Percentiles rank a stretch among this genome's conserved stretches.
Evolutionary conservation across 2,113 vertebrate genomes (phyloP).

Genomic region (Ammodytes dubius): DNA sequence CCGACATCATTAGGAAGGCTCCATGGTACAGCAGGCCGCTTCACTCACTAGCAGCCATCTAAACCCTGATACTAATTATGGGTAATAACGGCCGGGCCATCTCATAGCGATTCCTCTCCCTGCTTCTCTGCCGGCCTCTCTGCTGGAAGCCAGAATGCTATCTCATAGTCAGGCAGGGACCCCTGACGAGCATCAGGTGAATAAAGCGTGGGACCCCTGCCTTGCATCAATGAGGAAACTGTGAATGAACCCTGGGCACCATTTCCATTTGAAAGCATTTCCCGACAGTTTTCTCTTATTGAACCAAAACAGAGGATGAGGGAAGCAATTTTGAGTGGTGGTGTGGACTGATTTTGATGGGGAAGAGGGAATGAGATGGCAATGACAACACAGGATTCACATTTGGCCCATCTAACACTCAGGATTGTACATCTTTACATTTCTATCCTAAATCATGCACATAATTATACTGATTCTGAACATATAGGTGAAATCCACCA

Average conservation of each 20-base stretch:
- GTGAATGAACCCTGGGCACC: constrained; percentile 22
- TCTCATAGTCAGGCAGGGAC: constrained; percentile 63
- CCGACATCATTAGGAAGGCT: constrained; percentile 59
- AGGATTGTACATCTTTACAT: background rate
- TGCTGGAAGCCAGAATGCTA: constrained; percentile 62
- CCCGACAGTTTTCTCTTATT: constrained; percentile 51
- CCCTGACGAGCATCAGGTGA: constrained; percentile 54
- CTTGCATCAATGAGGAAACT: constrained; percentile 68
- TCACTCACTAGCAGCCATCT: constrained; percentile 53
- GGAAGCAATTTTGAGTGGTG: constrained; percentile 18
- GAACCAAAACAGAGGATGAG: constrained; percentile 32
- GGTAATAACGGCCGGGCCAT: constrained; percentile 63
- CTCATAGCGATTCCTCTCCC: constrained; percentile 51
- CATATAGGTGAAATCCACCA: constrained; percentile 13
- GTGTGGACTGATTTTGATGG: constrained; percentile 1
- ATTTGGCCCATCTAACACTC: constrained; percentile 21
- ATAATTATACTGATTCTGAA: background rate
- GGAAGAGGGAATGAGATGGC: constrained; percentile 8
- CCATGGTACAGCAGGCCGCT: constrained; percentile 47
- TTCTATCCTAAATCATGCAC: background rate
- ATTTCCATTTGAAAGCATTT: constrained; percentile 80
- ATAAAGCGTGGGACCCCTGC: constrained; percentile 64
- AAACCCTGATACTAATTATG: constrained; percentile 76
- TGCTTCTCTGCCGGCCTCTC: constrained; percentile 40
- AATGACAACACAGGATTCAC: constrained; percentile 19